Evolutionary conservation across 2,888 invertebrate species (phyloP), one percentile per base, ranked within the genome.

Genomic region (Leptopilina myrica): DNA sequence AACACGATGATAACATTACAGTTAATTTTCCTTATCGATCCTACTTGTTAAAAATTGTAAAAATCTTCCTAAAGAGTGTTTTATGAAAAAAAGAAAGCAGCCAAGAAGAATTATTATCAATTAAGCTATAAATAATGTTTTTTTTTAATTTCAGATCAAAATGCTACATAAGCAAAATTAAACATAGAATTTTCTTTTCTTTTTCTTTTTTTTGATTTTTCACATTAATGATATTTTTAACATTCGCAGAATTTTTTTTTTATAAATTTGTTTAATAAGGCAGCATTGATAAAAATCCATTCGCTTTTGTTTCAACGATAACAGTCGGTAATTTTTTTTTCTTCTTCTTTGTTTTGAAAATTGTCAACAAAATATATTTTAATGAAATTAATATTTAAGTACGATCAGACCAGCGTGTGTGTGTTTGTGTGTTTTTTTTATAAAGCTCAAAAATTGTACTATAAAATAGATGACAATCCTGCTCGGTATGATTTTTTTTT

Each of bases 11-110:
- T 73, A 46, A 73, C 56, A 33, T 33, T 4, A 73, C 53, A 73
- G 8, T 53, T 7, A 53, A 53, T 12, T 53, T 73, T 33, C 40
- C 12, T 56, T 0, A 33, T 14, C 14, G 33, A 43, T 43, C 26
- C 12, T 73, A 56, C 33, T 33, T 33, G 33, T 73, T 73, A 56
- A 56, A 56, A 40, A 73, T 73, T 65, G 76, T 33, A 64, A 62
- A 79, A 69, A 64, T 14, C 49, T 46, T 66, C 65, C 76, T 64
- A 65, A 26, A n/a, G 76, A 78, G 64, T 66, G 73, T 40, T 49
- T 33, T 20, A 20, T 20, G 20, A 56, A 12, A 43, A 43, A 64
- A 11, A 69, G 69, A 15, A 53, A 12, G 56, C 8, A 20, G 69
- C 73, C 62, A 62, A 62, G 62, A 59, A 15, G 59, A 20, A 15